Base-by-base conservation (phyloP, 2,888 invertebrate genomes). In the Pachydiplax longipennis region DNA sequence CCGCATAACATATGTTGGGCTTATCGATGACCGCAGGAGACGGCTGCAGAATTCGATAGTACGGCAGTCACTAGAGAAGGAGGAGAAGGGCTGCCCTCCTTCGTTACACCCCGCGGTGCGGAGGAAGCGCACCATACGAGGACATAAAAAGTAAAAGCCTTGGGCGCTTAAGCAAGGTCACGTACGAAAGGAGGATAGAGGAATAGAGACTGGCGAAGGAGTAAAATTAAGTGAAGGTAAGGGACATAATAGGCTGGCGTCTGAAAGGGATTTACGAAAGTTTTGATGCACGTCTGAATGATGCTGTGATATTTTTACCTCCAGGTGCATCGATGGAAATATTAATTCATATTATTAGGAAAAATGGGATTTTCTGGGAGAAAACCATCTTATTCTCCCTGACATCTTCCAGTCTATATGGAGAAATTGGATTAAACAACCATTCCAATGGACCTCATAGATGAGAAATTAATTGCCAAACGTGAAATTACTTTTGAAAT, bases 161-260 rank as follows among this genome's bases (percentile, higher is more conserved):
- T 37, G 65, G 87, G 61, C 87, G 61, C 35, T 87, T 87, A 87
- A 37, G 61, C 87, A 87, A 87, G 61, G 87, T 87, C 87, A 87
- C 87, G 87, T 65, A 87, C 87, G n/a, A 37, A 65, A 87, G 87
- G 12, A 65, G 58, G 13, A 61, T 58, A 37, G 87, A 61, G 53
- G 61, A 35, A 35, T 58, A 35, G 87, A 61, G 82, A 82, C 53
- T 31, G 53, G 53, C 15, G 18, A 18, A 53, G 53, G 5, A 8
- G 73, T 31, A 0, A 31, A 73, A 13, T 73, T 25, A 31, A 73
- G 31, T 31, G 31, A 73, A 73, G 25, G 31, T 13, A 31, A 73
- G 25, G 31, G 73, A 73, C 73, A 65, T n/a, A 53, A 18, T 18
- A 13, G 73, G 13, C 73, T 73, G 25, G 73, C 8, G 5, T 73